Percentiles rank a stretch among this genome's conserved stretches.
Conservation (phyloP, 1,140 invertebrate species). For the Fopius arisanus region DNA sequence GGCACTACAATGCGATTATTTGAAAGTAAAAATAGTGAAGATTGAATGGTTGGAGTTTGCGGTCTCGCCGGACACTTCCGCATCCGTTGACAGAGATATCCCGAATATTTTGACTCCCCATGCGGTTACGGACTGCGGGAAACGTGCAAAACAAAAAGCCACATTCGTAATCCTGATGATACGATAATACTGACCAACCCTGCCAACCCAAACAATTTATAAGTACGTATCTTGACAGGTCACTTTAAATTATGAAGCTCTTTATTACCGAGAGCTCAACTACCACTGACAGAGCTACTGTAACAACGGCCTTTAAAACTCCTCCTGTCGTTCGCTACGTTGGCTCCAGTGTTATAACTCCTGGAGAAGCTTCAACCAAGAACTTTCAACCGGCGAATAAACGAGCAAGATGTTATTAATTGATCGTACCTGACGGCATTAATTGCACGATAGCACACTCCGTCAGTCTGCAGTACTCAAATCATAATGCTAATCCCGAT, state of each 20-base stretch:
- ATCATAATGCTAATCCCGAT: constrained; percentile 20
- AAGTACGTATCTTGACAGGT: constrained; percentile 51
- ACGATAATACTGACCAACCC: constrained; percentile 51
- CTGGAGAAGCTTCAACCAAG: neutral
- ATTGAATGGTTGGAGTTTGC: constrained; percentile 24
- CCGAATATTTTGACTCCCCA: neutral
- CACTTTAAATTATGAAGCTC: constrained; percentile 55
- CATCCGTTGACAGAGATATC: constrained; percentile 7
- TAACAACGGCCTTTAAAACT: neutral
- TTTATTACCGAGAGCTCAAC: constrained; percentile 47
- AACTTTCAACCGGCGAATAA: neutral
- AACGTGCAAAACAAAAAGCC: constrained; percentile 16
- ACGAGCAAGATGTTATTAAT: constrained; percentile 30
- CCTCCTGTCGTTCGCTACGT: neutral
- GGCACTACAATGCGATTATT: neutral
- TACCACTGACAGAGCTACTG: constrained; percentile 1
- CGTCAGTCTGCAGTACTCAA: neutral
- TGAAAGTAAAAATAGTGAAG: constrained; percentile 42
- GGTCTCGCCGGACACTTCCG: neutral
- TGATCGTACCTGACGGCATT: constrained; percentile 26
- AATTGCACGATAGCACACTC: constrained; percentile 18
- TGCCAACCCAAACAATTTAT: constrained; percentile 53
- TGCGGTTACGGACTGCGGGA: neutral
- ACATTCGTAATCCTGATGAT: constrained; percentile 53
- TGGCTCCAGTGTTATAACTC: neutral